Conservation (phyloP, 2,113 vertebrate species). For the Alexandromys fortis region DNA sequence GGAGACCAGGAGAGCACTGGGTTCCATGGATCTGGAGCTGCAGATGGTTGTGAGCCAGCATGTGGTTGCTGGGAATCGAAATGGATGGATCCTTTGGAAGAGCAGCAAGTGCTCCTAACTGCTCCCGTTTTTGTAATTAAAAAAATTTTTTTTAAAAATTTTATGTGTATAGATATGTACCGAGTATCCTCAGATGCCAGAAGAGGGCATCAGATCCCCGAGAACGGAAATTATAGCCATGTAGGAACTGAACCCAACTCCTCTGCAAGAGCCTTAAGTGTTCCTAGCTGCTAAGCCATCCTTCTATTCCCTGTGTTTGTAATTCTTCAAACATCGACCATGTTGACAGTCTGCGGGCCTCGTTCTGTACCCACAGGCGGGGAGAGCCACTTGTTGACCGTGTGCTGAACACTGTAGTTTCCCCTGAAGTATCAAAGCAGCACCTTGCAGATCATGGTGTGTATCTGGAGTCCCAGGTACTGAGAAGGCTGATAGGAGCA, state of each 20-base stretch:
- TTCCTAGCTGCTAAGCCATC: not conserved
- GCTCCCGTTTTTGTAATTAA: not conserved
- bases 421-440: not conserved
- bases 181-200: not conserved
- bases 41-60: not conserved
- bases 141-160: not conserved
- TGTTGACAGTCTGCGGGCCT: not conserved
- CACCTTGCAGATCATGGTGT: not conserved
- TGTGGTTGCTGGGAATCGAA: not conserved
- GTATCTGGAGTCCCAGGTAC: not conserved
- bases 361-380: not conserved
- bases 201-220: not conserved
- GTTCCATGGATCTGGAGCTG: no score
- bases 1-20: not conserved
- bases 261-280: not conserved
- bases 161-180: not conserved
- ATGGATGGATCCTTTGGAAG: not conserved
- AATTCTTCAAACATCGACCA: constrained; percentile 31
- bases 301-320: constrained; percentile 7
- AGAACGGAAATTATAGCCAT: not conserved
- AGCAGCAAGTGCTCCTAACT: not conserved
- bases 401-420: not conserved
- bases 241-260: not conserved
- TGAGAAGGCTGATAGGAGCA: not conserved
- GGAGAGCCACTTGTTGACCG: not conserved